phyloP scores from a whole-genome alignment of 1,140 invertebrate species.

The Cyphomyrmex costatus region DNA sequence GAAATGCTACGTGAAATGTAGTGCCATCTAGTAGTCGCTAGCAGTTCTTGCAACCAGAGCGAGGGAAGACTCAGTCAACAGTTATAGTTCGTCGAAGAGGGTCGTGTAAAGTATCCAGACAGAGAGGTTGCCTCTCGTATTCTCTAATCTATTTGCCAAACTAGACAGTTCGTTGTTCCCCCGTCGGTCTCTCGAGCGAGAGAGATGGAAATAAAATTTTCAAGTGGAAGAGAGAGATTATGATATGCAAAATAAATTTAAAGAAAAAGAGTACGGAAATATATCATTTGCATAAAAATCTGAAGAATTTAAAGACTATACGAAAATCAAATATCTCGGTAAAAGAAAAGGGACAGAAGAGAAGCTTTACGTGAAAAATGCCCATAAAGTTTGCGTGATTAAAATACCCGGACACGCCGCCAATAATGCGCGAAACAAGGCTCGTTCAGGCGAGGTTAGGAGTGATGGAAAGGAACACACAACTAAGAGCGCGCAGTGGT shows the following conservation, averaged over 20 bases:
- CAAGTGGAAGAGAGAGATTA: not conserved
- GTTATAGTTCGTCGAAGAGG: conserved; percentile 4
- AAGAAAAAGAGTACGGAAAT: not conserved
- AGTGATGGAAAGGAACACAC: conserved; percentile 20
- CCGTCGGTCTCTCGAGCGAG: not conserved
- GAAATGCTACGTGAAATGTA: not conserved
- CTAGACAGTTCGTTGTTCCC: not conserved
- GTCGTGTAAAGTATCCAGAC: not conserved
- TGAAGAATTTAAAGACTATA: not conserved
- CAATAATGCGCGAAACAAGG: conserved; percentile 19
- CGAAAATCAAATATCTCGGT: not conserved
- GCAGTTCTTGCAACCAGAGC: not conserved
- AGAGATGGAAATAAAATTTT: not conserved
- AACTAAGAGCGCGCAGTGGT: conserved; percentile 8
- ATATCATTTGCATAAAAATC: not conserved
- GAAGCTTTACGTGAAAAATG: not conserved
- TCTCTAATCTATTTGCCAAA: not conserved
- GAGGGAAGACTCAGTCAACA: conserved; percentile 5
- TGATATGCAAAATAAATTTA: not conserved
- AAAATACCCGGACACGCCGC: not conserved
- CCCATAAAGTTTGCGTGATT: conserved; percentile 9
- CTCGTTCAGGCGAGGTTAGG: conserved; percentile 31
- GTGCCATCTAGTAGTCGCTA: not conserved
- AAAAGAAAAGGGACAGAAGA: not conserved
- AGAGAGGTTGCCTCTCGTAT: not conserved